Evolutionary conservation across 2,797 vertebrate genomes (phyloP).

Genomic region (Acrossocheilus fasciatus): DNA sequence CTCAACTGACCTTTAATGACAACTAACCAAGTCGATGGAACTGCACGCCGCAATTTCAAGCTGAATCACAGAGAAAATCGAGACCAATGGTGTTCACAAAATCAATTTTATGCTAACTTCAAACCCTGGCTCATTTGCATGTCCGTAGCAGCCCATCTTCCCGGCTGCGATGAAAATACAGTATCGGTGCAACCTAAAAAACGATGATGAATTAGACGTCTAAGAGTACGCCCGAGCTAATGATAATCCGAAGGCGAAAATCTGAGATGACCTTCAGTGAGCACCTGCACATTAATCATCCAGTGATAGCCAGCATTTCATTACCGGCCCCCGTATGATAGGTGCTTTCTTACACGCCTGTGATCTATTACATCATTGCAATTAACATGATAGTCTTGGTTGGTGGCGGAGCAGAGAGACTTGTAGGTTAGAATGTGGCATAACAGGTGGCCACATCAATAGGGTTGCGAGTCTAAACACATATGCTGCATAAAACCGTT

Average conservation of each 20-base stretch:
- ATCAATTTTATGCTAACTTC: conserved; percentile 36
- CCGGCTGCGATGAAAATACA: conserved; percentile 34
- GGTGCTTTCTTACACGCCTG: conserved; percentile 48
- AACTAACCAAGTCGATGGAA: neutral
- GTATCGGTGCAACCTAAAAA: conserved; percentile 24
- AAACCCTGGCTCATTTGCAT: conserved; percentile 42
- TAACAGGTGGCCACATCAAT: conserved; percentile 35
- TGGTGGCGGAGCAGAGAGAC: conserved; percentile 10
- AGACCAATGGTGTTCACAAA: conserved; percentile 15
- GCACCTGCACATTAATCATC: conserved; percentile 58
- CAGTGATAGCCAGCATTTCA: conserved; percentile 59
- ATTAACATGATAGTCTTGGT: conserved; percentile 54
- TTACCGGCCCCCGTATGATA: conserved; percentile 57
- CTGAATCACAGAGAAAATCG: conserved; percentile 35
- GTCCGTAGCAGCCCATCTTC: conserved; percentile 17
- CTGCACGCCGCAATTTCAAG: conserved; percentile 19
- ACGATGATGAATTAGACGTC: conserved; percentile 52
- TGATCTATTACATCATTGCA: conserved; percentile 63
- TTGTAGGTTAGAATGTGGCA: conserved; percentile 19
- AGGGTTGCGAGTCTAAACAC: neutral
- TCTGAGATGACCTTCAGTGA: conserved; percentile 59
- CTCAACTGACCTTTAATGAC: conserved; percentile 24
- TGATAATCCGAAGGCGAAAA: conserved; percentile 55
- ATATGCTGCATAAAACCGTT: neutral
- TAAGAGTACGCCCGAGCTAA: conserved; percentile 46